A percentile compares a stretch with the other conserved stretches of the same genome.
Evolutionary conservation across 2,888 invertebrate species (phyloP).

Genomic region (Rhingia rostrata): DNA sequence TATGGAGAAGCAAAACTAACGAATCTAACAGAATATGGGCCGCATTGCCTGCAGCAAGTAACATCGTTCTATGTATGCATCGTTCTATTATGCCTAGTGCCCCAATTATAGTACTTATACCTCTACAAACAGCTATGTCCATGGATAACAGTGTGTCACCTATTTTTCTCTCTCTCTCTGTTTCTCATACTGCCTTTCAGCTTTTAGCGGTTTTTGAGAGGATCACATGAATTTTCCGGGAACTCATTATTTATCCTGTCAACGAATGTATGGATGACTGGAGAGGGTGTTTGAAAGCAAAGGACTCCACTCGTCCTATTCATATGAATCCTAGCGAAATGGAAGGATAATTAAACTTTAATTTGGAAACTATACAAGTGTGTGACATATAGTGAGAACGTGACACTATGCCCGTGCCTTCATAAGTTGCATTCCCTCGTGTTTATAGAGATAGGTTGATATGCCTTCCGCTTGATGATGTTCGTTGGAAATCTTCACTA

Average conservation of each 20-base stretch:
- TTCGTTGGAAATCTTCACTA: constrained; percentile 37
- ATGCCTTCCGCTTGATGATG: neutral
- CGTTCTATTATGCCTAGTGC: constrained; percentile 48
- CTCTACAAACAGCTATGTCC: neutral
- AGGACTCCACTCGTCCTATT: constrained; percentile 62
- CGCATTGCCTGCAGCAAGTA: constrained; percentile 67
- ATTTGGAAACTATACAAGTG: constrained; percentile 74
- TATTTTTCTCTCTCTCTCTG: neutral
- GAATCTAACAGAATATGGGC: constrained; percentile 43
- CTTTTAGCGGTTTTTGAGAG: constrained; percentile 66
- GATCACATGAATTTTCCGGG: constrained; percentile 72
- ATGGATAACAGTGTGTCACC: neutral
- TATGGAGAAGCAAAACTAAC: neutral
- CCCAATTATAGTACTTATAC: constrained; percentile 39
- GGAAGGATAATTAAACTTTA: constrained; percentile 75
- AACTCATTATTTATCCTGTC: constrained; percentile 75
- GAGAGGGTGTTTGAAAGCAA: constrained; percentile 66
- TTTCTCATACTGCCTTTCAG: constrained; percentile 11
- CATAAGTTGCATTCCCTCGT: constrained; percentile 54
- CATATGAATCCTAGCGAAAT: constrained; percentile 65
- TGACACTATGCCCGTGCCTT: constrained; percentile 64
- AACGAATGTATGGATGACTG: constrained; percentile 72
- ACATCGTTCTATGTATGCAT: constrained; percentile 28
- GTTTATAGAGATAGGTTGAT: neutral
- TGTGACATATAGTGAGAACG: constrained; percentile 69